Evolutionary conservation across 1,140 invertebrate species (phyloP).

Genomic region (Listronotus bonariensis): DNA sequence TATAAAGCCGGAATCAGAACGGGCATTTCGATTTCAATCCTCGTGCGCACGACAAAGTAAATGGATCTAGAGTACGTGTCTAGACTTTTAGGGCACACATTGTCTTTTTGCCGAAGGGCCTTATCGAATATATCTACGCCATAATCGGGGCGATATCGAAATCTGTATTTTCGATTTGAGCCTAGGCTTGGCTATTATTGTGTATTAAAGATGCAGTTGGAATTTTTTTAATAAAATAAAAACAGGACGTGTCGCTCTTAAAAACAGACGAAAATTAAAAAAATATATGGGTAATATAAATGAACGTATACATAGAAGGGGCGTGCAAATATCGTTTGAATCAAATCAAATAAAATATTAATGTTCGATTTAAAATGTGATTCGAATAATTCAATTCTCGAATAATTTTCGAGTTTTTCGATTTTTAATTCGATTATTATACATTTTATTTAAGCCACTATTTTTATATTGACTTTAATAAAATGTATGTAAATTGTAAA

Average conservation of each 20-base stretch:
- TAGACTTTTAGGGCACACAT: constrained; percentile 16
- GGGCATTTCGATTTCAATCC: constrained; percentile 38
- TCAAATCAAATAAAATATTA: no score
- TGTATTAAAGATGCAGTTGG: constrained; percentile 12
- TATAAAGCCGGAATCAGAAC: constrained; percentile 29
- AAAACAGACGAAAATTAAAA: constrained; percentile 1
- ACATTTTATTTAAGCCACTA: no score
- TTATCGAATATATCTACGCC: constrained; percentile 31
- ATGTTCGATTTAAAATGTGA: no score
- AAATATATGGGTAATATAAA: no score
- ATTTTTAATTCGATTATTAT: no score
- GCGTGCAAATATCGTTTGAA: no score
- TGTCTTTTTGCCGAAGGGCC: constrained; percentile 18
- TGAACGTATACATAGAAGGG: no score
- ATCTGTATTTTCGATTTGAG: constrained; percentile 30
- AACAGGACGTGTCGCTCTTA: not conserved
- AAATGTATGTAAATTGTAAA: no score
- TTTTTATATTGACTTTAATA: no score
- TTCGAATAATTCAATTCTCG: no score
- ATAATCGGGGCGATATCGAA: constrained; percentile 29
- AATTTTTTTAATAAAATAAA: constrained; percentile 12
- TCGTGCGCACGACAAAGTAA: constrained; percentile 39
- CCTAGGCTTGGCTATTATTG: constrained; percentile 4
- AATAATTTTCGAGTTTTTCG: no score
- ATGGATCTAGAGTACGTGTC: constrained; percentile 36